A percentile compares a stretch with the other conserved stretches of the same genome.
phyloP scores from a whole-genome alignment of 2,113 vertebrate genomes.

The Erinaceus europaeus region DNA sequence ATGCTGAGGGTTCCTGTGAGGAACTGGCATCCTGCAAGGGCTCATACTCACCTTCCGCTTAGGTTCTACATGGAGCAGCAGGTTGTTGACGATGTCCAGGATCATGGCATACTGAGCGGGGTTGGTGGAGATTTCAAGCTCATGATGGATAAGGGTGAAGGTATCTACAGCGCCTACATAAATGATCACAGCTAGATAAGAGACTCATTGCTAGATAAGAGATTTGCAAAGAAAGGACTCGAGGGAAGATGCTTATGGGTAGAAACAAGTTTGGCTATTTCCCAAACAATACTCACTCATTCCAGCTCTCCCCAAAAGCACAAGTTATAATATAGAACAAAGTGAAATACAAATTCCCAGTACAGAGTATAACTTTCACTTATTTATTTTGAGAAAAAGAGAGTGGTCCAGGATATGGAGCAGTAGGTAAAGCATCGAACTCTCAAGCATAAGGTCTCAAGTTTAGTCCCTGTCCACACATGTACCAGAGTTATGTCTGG shows the following conservation, averaged over 20 bases:
- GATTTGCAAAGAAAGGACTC: conserved; percentile 2
- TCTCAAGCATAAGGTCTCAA: no score
- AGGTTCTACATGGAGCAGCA: conserved; percentile 95
- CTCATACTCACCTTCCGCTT: conserved; percentile 89
- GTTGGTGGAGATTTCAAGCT: conserved; percentile 98
- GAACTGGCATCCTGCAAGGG: not conserved
- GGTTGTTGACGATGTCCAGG: conserved; percentile 98
- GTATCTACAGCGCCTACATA: conserved; percentile 95
- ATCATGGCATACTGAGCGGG: conserved; percentile 99
- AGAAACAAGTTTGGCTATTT: conserved; percentile 44
- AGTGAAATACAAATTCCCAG: not conserved
- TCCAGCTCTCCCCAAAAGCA: not conserved
- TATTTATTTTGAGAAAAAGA: no score
- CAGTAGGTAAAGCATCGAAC: no score
- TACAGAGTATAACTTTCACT: no score
- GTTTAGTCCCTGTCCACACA: no score
- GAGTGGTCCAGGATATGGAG: no score
- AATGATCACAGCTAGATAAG: conserved; percentile 51
- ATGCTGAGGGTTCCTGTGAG: not conserved
- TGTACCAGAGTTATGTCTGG: no score
- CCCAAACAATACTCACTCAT: not conserved
- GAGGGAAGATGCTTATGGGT: not conserved
- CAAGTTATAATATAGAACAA: not conserved
- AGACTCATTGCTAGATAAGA: conserved; percentile 27
- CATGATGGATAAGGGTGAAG: conserved; percentile 97